Evolutionary conservation across 1,140 invertebrate genomes (phyloP), one percentile per base, ranked within the genome.

Genomic region (Myzus persicae): DNA sequence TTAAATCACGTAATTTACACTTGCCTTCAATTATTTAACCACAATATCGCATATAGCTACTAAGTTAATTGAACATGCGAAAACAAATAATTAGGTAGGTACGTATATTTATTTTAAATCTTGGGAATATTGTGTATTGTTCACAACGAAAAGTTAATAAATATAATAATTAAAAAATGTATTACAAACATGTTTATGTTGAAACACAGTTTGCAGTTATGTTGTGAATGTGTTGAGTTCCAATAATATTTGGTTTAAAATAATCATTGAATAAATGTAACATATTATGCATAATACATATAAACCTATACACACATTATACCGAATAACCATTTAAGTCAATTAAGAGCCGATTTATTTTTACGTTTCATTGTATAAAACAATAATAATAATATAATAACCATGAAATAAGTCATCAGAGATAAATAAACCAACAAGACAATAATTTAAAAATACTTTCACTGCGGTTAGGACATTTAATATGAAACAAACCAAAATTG

Each of bases 391-490:
- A 85, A 31, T 44, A 44, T 46, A 87, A 51, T 7, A 85, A 44
- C 5, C 38, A 87, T 87, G 31, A 87, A 87, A 87, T n/a, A 87
- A 87, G 85, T 46, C 44, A 36, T 87, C 44, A 87, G 36, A 46
- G 14, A 87, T n/a, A 87, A 87, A 87, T 31, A 46, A 46, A 44
- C 82, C 82, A 11, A 42, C 9, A 82, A 82, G 36, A 42, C 38
- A 44, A 87, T 87, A 44, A 87, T 87, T 87, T 87, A 48, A 46
- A 22, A 87, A 87, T n/a, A 87, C 85, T 46, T 87, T 87, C 85
- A 87, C 85, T 46, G 22, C n/a, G 18, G 87, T 51, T 89, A 24
- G n/a, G n/a, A 89, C n/a, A 89, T 89, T 38, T 51, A 46, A 48
- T n/a, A 44, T 46, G n/a, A n/a, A 87, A 87, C n/a, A 24, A 46